Evolutionary conservation across 1,140 invertebrate genomes (phyloP).

Genomic region (Ephestia elutella): DNA sequence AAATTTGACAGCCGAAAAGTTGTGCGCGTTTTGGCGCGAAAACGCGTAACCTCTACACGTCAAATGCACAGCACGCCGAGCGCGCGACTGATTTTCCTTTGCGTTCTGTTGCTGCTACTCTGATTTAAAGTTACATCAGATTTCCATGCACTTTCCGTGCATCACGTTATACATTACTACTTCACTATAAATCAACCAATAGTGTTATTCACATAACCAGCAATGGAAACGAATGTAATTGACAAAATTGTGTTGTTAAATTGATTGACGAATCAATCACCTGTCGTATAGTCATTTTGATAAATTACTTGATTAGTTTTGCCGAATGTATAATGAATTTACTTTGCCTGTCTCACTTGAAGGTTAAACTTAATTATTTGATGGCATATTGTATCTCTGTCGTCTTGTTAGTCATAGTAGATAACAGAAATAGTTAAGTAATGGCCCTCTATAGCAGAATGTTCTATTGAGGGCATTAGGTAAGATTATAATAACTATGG

Average conservation of each 20-base stretch:
- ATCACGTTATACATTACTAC: neutral
- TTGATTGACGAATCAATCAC: neutral
- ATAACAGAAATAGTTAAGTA: neutral
- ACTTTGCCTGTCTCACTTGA: neutral
- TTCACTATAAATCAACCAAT: neutral
- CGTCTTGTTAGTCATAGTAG: neutral
- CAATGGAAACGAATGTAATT: neutral
- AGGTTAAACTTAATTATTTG: neutral
- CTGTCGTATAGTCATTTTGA: neutral
- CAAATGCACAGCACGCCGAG: constrained; percentile 26
- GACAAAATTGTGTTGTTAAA: neutral
- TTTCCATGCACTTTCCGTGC: neutral
- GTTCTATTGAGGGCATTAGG: neutral
- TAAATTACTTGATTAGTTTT: constrained; percentile 4
- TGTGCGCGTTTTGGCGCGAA: constrained; percentile 37
- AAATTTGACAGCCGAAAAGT: constrained; percentile 22
- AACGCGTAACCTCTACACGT: constrained; percentile 26
- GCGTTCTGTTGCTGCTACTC: neutral
- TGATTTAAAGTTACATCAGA: neutral
- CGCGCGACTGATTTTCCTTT: constrained; percentile 35
- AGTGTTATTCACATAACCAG: neutral
- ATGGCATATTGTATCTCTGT: neutral
- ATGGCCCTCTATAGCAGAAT: neutral
- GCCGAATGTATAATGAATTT: constrained; percentile 1
- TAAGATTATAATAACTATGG: neutral